Base-by-base conservation (phyloP, 2,113 vertebrate genomes). In the Coturnix japonica region DNA sequence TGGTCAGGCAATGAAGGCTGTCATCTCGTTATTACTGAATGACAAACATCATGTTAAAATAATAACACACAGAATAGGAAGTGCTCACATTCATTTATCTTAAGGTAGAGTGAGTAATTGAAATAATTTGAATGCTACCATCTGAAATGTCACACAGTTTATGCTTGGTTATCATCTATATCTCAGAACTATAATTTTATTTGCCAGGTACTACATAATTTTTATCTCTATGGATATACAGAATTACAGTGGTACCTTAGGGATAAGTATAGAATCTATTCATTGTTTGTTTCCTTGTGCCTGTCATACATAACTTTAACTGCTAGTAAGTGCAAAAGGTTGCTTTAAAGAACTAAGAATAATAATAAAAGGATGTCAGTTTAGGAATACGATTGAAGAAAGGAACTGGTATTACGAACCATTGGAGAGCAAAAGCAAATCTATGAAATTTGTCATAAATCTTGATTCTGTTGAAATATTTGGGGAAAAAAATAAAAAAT, bases 11-110 rank as follows among this genome's bases (percentile, higher is more conserved):
- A 98, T 97, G 97, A 97, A 97, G 95, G 92, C 96, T 98, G 96
- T 98, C 97, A 97, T 97, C 96, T 97, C 95, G 91, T 97, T 98
- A 98, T 98, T 98, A 97, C 97, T 96, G 97, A 98, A 96, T 97
- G 97, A 97, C 97, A 98, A 96, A 97, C 95, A 97, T 94, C 96
- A 97, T 97, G 97, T 98, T 98, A 97, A 97, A 96, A 96, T 97
- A 97, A 96, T 97, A 97, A 97, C 90, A 92, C 60, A 94, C 91
- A 90, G 94, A 96, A 96, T 90, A 95, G 96, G 90, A 96, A 97
- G 88, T 95, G 93, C 86, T 97, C 94, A 94, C 82, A 85, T 97
- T 97, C 88, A 97, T 97, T 98, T 97, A 97, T 95, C 91, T 96
- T 97, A 97, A 95, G 91, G 90, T 97, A 97, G 96, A 94, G 82